Evolutionary conservation across 2,113 vertebrate genomes (phyloP).

Genomic region (Jaculus jaculus): DNA sequence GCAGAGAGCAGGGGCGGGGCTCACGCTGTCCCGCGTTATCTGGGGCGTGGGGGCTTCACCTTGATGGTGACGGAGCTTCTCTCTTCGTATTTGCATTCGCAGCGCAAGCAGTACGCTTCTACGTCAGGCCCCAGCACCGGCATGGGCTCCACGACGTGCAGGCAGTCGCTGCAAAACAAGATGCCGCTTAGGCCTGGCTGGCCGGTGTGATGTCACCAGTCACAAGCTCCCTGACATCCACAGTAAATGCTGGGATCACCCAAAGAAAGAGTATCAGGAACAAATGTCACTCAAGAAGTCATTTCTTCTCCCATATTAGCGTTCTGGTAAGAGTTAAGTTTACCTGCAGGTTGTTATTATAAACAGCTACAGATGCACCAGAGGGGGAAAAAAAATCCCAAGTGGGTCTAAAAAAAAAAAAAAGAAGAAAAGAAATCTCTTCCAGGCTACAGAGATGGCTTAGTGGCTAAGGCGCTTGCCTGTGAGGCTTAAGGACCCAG

Average conservation of each 20-base stretch:
- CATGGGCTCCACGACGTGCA: slow-evolving; percentile 97
- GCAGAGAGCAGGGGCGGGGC: neutral
- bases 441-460: no score
- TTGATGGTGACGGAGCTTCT: slow-evolving; percentile 98
- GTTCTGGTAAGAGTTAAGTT: slow-evolving; percentile 44
- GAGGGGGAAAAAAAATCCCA: no score
- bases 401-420: no score
- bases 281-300: neutral
- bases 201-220: neutral
- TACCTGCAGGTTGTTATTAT: neutral
- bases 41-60: slow-evolving; percentile 80
- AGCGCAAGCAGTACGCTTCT: slow-evolving; percentile 97
- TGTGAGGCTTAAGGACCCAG: no score
- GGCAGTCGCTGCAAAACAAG: slow-evolving; percentile 88
- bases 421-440: no score
- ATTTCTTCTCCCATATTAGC: slow-evolving; percentile 2
- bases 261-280: slow-evolving; percentile 43
- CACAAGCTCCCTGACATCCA: slow-evolving; percentile 45
- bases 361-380: no score
- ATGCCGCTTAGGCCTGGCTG: neutral
- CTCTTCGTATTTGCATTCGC: slow-evolving; percentile 99
- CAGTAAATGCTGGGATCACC: neutral
- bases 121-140: slow-evolving; percentile 96
- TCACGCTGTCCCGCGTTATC: slow-evolving; percentile 10
- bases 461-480: no score